Percentiles rank a stretch among this genome's conserved stretches.
Conservation (phyloP, 2,888 invertebrate genomes). For the Drosophila macrospina region DNA sequence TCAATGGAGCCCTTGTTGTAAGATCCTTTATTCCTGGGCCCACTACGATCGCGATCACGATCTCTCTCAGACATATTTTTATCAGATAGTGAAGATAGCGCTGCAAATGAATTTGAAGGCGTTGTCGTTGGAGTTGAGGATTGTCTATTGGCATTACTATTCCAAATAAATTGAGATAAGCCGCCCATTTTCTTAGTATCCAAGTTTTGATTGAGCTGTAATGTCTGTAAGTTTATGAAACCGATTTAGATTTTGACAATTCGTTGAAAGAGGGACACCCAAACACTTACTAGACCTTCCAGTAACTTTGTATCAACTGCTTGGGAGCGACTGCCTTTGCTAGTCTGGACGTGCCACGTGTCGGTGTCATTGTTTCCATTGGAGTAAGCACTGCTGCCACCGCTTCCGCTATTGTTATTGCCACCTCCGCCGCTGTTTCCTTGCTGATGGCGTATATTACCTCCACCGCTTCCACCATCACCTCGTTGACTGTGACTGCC, state of each 20-base stretch:
- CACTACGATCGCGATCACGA: conserved; percentile 78
- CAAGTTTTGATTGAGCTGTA: conserved; percentile 75
- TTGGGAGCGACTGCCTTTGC: conserved; percentile 82
- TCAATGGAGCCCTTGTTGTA: conserved; percentile 84
- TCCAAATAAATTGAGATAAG: conserved; percentile 81
- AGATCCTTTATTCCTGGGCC: conserved; percentile 83
- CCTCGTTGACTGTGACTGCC: conserved; percentile 11
- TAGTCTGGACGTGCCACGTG: conserved; percentile 84
- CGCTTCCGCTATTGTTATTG: conserved; percentile 32
- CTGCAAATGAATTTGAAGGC: conserved; percentile 84
- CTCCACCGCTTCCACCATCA: conserved; percentile 28
- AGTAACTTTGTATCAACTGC: conserved; percentile 83
- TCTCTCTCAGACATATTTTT: conserved; percentile 71
- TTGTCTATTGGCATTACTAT: conserved; percentile 53
- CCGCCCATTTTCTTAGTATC: conserved; percentile 84
- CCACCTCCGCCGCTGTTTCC: conserved; percentile 63
- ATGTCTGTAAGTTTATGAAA: conserved; percentile 17
- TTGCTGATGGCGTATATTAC: conserved; percentile 66
- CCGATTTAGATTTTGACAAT: background rate
- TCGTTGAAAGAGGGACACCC: background rate
- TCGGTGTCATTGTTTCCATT: conserved; percentile 78
- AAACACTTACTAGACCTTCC: conserved; percentile 78
- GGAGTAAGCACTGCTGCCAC: conserved; percentile 53
- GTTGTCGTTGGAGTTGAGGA: conserved; percentile 72
- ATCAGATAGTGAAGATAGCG: conserved; percentile 77